Percentiles rank a stretch among this genome's conserved stretches.
These are phyloP conservation scores for Mamestra configurata DNA, from an alignment of 1,140 invertebrate genomes.

Conservation along the genomic window DNA sequence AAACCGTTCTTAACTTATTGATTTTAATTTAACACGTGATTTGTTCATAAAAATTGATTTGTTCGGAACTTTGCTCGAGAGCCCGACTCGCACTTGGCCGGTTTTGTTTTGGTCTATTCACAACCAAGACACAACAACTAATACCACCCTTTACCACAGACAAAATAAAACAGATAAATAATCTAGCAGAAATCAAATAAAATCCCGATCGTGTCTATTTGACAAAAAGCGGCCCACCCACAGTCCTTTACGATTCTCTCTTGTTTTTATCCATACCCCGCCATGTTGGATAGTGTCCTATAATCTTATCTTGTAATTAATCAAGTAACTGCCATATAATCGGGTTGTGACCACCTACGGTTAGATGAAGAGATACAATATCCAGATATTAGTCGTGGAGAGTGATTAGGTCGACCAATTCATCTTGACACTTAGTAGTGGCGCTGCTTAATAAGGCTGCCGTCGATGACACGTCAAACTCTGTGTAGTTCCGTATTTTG, in stretches of 20 bases:
- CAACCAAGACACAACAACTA: background rate
- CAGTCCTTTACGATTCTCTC: constrained; percentile 13
- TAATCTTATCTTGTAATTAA: constrained; percentile 41
- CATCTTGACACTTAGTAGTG: background rate
- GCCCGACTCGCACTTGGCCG: too few relatives aligned
- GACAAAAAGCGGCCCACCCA: constrained; percentile 44
- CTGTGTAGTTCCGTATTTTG: background rate
- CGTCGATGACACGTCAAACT: background rate
- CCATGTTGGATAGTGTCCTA: constrained; percentile 14
- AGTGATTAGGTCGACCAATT: background rate
- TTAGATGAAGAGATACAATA: background rate
- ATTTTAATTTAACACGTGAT: too few relatives aligned
- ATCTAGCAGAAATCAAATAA: constrained; percentile 9
- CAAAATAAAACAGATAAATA: background rate
- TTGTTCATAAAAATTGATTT: too few relatives aligned
- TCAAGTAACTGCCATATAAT: constrained; percentile 34
- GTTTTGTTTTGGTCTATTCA: too few relatives aligned
- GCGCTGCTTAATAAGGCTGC: background rate
- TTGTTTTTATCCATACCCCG: constrained; percentile 16
- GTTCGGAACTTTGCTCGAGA: too few relatives aligned
- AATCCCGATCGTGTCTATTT: constrained; percentile 13
- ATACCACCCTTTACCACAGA: background rate
- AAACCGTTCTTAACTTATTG: too few relatives aligned
- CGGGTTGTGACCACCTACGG: constrained; percentile 45
- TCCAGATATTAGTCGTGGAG: constrained; percentile 20